These are phyloP conservation scores for Hemithea aestivaria DNA, from an alignment of 2,888 invertebrate species.

Conservation along the genomic window DNA sequence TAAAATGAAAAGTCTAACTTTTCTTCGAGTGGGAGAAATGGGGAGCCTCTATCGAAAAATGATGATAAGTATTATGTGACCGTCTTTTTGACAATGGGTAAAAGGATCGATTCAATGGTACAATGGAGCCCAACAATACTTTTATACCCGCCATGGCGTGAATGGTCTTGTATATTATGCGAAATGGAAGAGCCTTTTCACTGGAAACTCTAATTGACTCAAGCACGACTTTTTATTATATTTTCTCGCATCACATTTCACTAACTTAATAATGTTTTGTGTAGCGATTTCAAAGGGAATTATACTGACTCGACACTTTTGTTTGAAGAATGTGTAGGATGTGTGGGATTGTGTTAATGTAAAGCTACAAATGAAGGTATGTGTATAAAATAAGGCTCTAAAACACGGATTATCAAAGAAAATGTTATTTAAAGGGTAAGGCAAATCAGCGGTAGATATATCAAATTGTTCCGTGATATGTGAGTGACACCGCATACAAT, in stretches of 20 bases:
- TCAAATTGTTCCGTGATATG: too few relatives aligned
- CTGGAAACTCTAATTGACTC: constrained; percentile 1
- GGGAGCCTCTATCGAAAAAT: constrained; percentile 3
- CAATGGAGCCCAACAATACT: constrained; percentile 10
- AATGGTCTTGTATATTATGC: constrained; percentile 9
- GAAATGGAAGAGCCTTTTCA: constrained; percentile 5
- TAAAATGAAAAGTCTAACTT: constrained; percentile 4
- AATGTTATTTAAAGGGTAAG: constrained; percentile 4
- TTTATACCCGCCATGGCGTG: constrained; percentile 4
- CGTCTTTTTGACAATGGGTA: constrained; percentile 10
- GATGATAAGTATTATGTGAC: constrained; percentile 1
- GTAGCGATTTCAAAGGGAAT: too few relatives aligned
- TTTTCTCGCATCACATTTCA: too few relatives aligned
- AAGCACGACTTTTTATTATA: too few relatives aligned
- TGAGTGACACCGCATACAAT: too few relatives aligned
- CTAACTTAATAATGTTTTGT: too few relatives aligned
- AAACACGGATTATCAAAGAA: constrained; percentile 7
- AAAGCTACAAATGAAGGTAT: constrained; percentile 6
- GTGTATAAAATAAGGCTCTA: not conserved
- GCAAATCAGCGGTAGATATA: constrained; percentile 15
- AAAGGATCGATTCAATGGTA: constrained; percentile 11
- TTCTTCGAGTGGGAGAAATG: constrained; percentile 3
- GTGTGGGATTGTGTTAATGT: constrained; percentile 11
- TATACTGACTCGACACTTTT: too few relatives aligned
- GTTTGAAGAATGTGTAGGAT: constrained; percentile 4